Conservation (phyloP, 30 jellyfish, hydroid and myxozoan species). For the Chrysaora quinquecirrha region DNA sequence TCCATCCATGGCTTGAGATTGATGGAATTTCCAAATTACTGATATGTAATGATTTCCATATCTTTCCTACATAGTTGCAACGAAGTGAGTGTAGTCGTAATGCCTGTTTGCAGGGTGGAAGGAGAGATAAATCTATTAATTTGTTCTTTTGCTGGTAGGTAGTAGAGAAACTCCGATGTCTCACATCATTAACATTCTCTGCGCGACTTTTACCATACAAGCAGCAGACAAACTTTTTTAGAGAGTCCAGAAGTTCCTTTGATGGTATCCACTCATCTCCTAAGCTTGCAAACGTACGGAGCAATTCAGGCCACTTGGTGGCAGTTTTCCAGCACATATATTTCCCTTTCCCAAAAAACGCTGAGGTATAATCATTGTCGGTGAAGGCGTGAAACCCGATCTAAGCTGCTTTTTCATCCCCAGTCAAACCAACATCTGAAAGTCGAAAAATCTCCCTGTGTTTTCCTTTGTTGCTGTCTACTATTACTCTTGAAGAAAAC, state of each 20-base stretch:
- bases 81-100: conserved; percentile 17
- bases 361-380: conserved; percentile 6
- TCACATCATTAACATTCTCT: conserved; percentile 1
- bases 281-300: not conserved
- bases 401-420: not conserved
- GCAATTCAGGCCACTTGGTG: not conserved
- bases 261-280: conserved; percentile 7
- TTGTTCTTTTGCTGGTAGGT: conserved; percentile 3
- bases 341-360: conserved; percentile 10
- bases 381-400: conserved; percentile 29
- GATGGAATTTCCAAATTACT: not conserved
- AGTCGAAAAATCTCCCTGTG: not conserved
- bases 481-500: conserved; percentile 5
- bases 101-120: conserved; percentile 31
- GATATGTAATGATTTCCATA: not conserved
- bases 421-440: not conserved
- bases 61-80: conserved; percentile 10
- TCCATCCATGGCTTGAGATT: conserved; percentile 2
- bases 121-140: conserved; percentile 20
- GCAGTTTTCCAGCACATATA: not conserved
- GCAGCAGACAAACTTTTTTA: not conserved
- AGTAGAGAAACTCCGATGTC: not conserved
- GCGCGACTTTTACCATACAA: conserved; percentile 4
- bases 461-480: conserved; percentile 10
- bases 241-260: not conserved